Evolutionary conservation across 2,888 invertebrate genomes (phyloP), one percentile per base, ranked within the genome.

Genomic region (Drosophila rubida): DNA sequence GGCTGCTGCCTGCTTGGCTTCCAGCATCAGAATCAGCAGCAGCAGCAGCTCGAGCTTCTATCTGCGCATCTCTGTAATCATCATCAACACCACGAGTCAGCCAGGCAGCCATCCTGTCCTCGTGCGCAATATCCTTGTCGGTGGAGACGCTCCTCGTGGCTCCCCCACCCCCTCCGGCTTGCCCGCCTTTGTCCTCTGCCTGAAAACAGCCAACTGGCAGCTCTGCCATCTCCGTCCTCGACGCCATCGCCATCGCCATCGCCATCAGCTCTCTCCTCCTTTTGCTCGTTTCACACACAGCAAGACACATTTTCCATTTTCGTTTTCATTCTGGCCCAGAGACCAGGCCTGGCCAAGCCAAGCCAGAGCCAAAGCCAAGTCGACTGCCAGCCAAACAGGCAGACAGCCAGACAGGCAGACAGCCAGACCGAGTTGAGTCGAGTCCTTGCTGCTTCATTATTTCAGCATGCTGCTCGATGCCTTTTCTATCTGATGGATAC

Each of bases 371-470:
- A 72, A 58, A 66, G 71, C 71, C 62, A 70, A 55, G 70, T 54
- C 60, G 74, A 61, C 42, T 60, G 66, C 50, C 55, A 49, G 49
- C 67, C 30, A 32, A 5, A 1, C 11, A 32, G 30, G 0, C 30
- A 30, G 30, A 2, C 30, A 30, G 30, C 2, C 30, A 32, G n/a
- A 2, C 30, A 30, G 30, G 1, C 30, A 30, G 30, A 8, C 30
- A 30, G 30, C 0, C 45, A 16, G 57, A 44, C 44, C 55, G 57
- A 58, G 53, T 50, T 53, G 50, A 69, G 57, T 63, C 71, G 75
- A 85, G 88, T 88, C 88, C 88, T 88, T 85, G 84, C 84, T 88
- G 84, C 84, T 85, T 88, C 84, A 85, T 85, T 85, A 85, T 85
- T 88, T 87, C 73, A 88, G 79, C 87, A 88, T 84, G 88, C 88